Evolutionary conservation across 2,888 invertebrate species (phyloP).

Genomic region (Synergus japonicus): DNA sequence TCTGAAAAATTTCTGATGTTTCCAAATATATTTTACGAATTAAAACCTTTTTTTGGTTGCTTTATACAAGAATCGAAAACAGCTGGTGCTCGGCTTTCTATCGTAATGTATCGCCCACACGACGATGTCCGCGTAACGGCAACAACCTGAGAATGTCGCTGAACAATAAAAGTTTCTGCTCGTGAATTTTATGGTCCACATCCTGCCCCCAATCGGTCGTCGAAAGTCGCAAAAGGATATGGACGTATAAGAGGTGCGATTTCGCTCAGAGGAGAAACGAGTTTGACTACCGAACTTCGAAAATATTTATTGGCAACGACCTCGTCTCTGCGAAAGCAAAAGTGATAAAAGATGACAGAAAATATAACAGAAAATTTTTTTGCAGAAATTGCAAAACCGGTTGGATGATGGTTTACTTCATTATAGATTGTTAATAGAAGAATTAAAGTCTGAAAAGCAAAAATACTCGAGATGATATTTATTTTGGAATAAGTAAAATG

Average conservation of each 20-base stretch:
- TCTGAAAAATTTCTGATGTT: background rate
- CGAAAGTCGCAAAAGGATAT: constrained; percentile 39
- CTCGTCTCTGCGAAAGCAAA: background rate
- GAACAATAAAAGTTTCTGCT: constrained; percentile 64
- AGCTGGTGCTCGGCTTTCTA: constrained; percentile 65
- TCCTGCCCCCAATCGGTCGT: constrained; percentile 51
- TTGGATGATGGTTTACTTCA: background rate
- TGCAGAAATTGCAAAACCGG: background rate
- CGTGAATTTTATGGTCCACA: constrained; percentile 61
- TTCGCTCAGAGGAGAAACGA: constrained; percentile 10
- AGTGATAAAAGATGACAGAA: background rate
- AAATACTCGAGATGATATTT: background rate
- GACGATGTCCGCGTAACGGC: constrained; percentile 46
- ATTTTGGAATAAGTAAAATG: constrained; percentile 3
- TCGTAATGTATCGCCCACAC: constrained; percentile 68
- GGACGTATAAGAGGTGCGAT: constrained; percentile 9
- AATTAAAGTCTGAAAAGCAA: background rate
- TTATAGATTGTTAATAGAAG: constrained; percentile 2
- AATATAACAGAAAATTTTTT: background rate
- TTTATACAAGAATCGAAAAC: constrained; percentile 55
- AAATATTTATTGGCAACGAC: constrained; percentile 5
- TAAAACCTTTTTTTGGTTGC: too few species aligned
- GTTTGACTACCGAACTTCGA: constrained; percentile 7
- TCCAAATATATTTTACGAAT: background rate
- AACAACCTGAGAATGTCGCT: constrained; percentile 66